phyloP scores from a whole-genome alignment of 2,797 vertebrate species.

The Galago senegalensis region DNA sequence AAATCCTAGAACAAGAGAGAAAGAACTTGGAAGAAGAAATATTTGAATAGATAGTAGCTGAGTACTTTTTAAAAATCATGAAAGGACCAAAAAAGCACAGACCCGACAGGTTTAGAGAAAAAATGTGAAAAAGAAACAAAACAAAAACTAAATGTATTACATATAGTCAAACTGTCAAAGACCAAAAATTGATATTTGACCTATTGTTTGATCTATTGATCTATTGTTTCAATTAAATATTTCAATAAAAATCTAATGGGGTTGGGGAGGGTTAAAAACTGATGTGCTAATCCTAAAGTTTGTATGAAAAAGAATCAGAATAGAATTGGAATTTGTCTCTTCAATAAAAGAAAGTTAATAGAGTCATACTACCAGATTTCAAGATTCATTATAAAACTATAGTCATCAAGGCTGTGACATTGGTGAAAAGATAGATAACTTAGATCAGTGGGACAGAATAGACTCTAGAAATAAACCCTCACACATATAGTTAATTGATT shows the following conservation, averaged over 20 bases:
- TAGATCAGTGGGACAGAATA: neutral
- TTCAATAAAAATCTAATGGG: neutral
- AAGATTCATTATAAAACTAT: neutral
- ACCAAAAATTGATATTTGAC: neutral
- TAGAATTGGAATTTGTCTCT: neutral
- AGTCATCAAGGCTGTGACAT: neutral
- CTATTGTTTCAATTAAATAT: constrained; percentile 3
- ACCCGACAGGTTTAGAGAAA: constrained; percentile 7
- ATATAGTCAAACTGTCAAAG: neutral
- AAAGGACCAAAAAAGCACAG: neutral
- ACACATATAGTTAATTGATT: neutral
- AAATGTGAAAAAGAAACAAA: neutral
- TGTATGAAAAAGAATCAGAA: neutral
- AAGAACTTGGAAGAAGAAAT: neutral
- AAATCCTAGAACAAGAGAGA: neutral
- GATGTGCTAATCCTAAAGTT: neutral
- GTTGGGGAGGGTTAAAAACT: neutral
- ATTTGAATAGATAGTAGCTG: neutral
- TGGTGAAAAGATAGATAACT: neutral
- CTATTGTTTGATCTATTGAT: neutral
- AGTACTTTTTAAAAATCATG: constrained; percentile 8
- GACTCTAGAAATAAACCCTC: neutral
- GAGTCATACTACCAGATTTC: neutral
- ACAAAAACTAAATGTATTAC: neutral
- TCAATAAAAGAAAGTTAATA: constrained; percentile 35